phyloP scores from a whole-genome alignment of 2,888 invertebrate species.

The Heliconius erato region DNA sequence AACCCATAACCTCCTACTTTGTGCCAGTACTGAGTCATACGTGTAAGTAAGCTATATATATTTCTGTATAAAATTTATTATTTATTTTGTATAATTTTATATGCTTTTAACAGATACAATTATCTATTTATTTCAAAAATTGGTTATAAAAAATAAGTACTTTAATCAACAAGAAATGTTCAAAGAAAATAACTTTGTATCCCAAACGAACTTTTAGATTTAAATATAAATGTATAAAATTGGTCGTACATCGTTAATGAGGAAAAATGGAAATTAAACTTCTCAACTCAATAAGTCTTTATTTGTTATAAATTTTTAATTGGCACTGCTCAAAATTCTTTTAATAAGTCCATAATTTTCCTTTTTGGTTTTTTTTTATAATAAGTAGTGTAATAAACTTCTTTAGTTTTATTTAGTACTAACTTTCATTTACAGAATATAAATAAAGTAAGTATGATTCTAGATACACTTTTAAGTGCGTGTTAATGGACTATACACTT shows the following conservation, averaged over 20 bases:
- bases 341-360: constrained; percentile 26
- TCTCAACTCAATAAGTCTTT: constrained; percentile 55
- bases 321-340: constrained; percentile 47
- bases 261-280: constrained; percentile 48
- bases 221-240: constrained; percentile 34
- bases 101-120: background rate
- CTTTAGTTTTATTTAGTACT: background rate
- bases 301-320: constrained; percentile 57
- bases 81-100: no score
- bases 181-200: constrained; percentile 14
- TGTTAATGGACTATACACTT: no score
- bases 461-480: no score
- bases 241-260: constrained; percentile 41
- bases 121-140: background rate
- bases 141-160: background rate
- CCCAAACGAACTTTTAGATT: constrained; percentile 29
- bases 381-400: background rate
- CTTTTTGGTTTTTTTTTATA: background rate
- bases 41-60: no score
- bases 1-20: background rate
- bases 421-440: no score
- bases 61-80: no score
- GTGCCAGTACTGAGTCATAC: no score
- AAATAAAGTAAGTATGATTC: background rate
- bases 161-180: background rate